Conservation (phyloP, 2,888 invertebrate genomes). For the Nymphalis c-album region DNA sequence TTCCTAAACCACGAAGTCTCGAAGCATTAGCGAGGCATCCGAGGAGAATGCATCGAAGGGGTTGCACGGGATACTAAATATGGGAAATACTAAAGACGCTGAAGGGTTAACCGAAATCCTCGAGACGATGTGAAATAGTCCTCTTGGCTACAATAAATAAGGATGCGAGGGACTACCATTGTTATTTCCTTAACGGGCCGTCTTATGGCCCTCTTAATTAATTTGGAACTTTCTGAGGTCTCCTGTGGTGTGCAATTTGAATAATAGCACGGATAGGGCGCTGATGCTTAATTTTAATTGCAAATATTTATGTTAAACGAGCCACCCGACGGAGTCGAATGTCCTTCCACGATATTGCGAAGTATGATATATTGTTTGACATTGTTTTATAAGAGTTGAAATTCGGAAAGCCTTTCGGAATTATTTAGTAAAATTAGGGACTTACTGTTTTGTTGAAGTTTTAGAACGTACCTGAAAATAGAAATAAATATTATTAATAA, state of each 20-base stretch:
- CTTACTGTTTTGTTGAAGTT: slow-evolving; percentile 11
- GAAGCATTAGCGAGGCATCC: slow-evolving; percentile 31
- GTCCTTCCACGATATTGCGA: slow-evolving; percentile 58
- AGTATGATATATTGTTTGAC: slow-evolving; percentile 68
- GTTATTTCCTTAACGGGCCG: slow-evolving; percentile 80
- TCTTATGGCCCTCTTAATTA: slow-evolving; percentile 81
- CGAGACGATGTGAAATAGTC: slow-evolving; percentile 68
- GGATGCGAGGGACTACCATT: slow-evolving; percentile 68
- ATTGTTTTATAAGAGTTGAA: slow-evolving; percentile 43
- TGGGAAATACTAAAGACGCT: slow-evolving; percentile 35
- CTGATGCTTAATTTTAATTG: slow-evolving; percentile 78
- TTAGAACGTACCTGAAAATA: slow-evolving; percentile 33
- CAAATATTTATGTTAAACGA: slow-evolving; percentile 81
- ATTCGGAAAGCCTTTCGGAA: slow-evolving; percentile 25
- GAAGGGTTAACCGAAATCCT: slow-evolving; percentile 49
- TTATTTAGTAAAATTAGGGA: slow-evolving; percentile 11
- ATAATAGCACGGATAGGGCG: slow-evolving; percentile 79
- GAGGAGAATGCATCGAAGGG: slow-evolving; percentile 35
- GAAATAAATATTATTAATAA: slow-evolving; percentile 8
- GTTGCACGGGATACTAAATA: slow-evolving; percentile 33
- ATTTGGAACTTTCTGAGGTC: slow-evolving; percentile 81
- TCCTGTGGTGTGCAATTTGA: slow-evolving; percentile 79
- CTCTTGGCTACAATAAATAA: slow-evolving; percentile 72
- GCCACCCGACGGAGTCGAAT: slow-evolving; percentile 50
- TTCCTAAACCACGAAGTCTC: slow-evolving; percentile 30